phyloP scores from a whole-genome alignment of 2,888 invertebrate species.

The Epicampocera succincta region DNA sequence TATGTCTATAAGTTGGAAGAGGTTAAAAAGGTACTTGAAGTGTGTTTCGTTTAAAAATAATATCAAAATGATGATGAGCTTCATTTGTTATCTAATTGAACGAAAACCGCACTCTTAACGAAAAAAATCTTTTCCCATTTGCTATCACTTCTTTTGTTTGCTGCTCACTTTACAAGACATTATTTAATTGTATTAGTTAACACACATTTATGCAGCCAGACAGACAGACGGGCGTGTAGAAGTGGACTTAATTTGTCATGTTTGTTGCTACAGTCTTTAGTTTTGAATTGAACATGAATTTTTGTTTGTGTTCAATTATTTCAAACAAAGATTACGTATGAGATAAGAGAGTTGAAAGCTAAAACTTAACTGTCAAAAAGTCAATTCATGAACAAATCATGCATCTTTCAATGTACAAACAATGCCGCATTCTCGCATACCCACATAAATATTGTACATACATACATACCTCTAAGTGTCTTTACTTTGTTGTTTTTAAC shows the following conservation, averaged over 20 bases:
- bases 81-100: slow-evolving; percentile 40
- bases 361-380: slow-evolving; percentile 8
- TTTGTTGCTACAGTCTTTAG: slow-evolving; percentile 55
- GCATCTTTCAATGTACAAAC: not conserved
- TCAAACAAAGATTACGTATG: not conserved
- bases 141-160: too few species aligned
- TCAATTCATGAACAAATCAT: not conserved
- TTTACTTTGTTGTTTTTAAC: not conserved
- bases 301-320: slow-evolving; percentile 1
- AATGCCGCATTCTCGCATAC: not conserved
- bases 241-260: slow-evolving; percentile 39
- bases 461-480: not conserved
- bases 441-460: not conserved
- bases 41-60: slow-evolving; percentile 30
- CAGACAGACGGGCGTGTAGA: not conserved
- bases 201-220: too few species aligned
- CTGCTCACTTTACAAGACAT: too few species aligned
- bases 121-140: too few species aligned
- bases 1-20: slow-evolving; percentile 30
- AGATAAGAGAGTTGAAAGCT: not conserved
- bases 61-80: slow-evolving; percentile 53
- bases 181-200: too few species aligned
- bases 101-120: slow-evolving; percentile 10
- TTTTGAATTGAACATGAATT: not conserved
- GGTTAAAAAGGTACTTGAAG: slow-evolving; percentile 1